Conservation (phyloP, 1,140 invertebrate species). For the Scaptomyza graminum region DNA sequence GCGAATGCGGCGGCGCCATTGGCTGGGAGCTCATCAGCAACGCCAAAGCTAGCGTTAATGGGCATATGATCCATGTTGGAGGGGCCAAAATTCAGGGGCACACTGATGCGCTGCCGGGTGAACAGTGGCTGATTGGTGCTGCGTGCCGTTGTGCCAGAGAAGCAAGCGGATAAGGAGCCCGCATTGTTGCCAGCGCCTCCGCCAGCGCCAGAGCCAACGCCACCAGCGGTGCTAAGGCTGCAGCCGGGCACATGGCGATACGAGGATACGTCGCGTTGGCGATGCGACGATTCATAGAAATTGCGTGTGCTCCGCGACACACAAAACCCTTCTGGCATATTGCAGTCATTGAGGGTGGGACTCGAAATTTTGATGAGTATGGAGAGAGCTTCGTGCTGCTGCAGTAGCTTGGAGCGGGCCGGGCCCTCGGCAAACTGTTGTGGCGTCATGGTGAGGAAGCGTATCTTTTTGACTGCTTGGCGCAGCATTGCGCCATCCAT, state of each 20-base stretch:
- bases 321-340: constrained; percentile 89
- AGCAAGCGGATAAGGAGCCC: constrained; percentile 4
- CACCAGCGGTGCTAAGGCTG: constrained; percentile 2
- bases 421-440: constrained; percentile 92
- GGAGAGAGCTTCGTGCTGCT: constrained; percentile 90
- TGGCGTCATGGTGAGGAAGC: constrained; percentile 90
- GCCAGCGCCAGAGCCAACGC: not conserved
- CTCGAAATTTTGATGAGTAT: constrained; percentile 92
- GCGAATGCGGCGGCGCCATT: constrained; percentile 22
- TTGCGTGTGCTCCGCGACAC: constrained; percentile 81
- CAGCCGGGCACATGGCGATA: constrained; percentile 46
- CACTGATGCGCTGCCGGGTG: constrained; percentile 31
- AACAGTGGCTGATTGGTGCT: constrained; percentile 21
- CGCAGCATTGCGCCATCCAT: constrained; percentile 68
- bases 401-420: constrained; percentile 88
- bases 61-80: constrained; percentile 24
- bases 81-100: constrained; percentile 27
- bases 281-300: constrained; percentile 67
- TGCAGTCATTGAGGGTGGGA: constrained; percentile 85
- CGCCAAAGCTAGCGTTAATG: constrained; percentile 18
- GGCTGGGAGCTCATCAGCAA: constrained; percentile 34
- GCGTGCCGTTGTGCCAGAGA: constrained; percentile 18
- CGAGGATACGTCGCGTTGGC: constrained; percentile 62
- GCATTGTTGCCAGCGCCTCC: not conserved
- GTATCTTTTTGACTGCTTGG: constrained; percentile 87